Evolutionary conservation across 2,797 vertebrate genomes (phyloP).

Genomic region (Anomalospiza imberbis): DNA sequence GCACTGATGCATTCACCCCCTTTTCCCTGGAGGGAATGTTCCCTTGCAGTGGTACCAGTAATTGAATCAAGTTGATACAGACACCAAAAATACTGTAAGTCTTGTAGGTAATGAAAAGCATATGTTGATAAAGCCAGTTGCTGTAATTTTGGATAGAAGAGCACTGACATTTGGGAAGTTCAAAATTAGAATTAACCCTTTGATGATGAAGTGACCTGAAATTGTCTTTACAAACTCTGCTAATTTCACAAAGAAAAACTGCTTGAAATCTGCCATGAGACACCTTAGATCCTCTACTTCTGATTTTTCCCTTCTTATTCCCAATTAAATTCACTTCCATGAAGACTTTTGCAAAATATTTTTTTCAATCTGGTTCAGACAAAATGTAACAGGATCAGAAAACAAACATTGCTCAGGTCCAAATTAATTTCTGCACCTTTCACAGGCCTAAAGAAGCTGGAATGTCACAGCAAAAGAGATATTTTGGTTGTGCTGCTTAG

Average conservation of each 20-base stretch:
- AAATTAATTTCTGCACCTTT: not conserved
- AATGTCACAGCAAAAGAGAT: not conserved
- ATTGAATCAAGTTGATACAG: constrained; percentile 90
- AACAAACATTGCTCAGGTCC: not conserved
- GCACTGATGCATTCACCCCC: constrained; percentile 70
- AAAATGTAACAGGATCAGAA: not conserved
- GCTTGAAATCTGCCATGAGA: not conserved
- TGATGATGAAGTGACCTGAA: constrained; percentile 32
- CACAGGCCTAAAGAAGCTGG: not conserved
- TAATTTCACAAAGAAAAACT: not conserved
- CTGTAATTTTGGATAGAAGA: constrained; percentile 68
- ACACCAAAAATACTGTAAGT: constrained; percentile 77
- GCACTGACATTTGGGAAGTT: constrained; percentile 63
- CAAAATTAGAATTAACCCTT: constrained; percentile 55
- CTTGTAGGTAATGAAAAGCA: constrained; percentile 83
- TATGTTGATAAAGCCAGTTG: constrained; percentile 75
- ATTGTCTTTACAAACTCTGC: not conserved
- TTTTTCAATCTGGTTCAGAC: not conserved
- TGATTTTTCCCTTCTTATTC: not conserved
- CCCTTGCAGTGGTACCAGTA: constrained; percentile 81
- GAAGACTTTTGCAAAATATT: not conserved
- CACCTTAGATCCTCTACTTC: not conserved
- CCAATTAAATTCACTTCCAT: not conserved
- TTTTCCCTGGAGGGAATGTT: constrained; percentile 73
- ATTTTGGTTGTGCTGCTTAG: not conserved